Evolutionary conservation across 2,797 vertebrate genomes (phyloP), one percentile per base, ranked within the genome.

Genomic region (Karalla daura): DNA sequence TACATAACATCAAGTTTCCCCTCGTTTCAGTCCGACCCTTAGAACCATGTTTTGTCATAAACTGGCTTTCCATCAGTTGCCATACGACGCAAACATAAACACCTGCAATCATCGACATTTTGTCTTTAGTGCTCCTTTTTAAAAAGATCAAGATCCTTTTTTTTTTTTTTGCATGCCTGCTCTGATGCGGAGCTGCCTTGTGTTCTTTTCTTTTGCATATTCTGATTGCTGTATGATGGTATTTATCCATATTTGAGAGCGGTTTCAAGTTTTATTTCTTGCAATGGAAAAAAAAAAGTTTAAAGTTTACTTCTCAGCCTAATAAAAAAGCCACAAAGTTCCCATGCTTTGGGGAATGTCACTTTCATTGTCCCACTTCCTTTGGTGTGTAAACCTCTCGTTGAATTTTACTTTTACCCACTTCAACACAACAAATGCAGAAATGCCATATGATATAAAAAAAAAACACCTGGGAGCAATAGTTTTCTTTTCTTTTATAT

Each of bases 401-500:
- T 90, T 90, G 89, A 80, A 92, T 92, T 90, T 80, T 73, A 87
- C 43, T 70, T 86, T 86, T 63, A 80, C 81, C 91, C 86, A 85
- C 86, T 93, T 88, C 88, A 92, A 92, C 92, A 90, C 93, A 90
- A 93, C 94, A 93, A 93, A 62, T 27, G 59, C 67, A 94, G 84
- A 94, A 94, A 95, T 92, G 93, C 93, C 92, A 94, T 94, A 86
- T 85, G 56, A 90, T 70, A 85, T 41, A 72, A 84, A 58, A 81
- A 77, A 65, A 32, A 77, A 93, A 90, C 90, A 93, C 91, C 92
- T 93, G 93, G 95, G 95, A 97, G 95, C 96, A 97, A 96, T 97
- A 97, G 94, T 93, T 87, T 81, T 72, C 82, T 84, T 80, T 80
- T 80, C 86, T 92, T 94, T 94, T 91, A 67, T 91, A 90, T 88